Evolutionary conservation across 1,140 invertebrate species (phyloP).

Genomic region (Pygmarrhopalites habei): DNA sequence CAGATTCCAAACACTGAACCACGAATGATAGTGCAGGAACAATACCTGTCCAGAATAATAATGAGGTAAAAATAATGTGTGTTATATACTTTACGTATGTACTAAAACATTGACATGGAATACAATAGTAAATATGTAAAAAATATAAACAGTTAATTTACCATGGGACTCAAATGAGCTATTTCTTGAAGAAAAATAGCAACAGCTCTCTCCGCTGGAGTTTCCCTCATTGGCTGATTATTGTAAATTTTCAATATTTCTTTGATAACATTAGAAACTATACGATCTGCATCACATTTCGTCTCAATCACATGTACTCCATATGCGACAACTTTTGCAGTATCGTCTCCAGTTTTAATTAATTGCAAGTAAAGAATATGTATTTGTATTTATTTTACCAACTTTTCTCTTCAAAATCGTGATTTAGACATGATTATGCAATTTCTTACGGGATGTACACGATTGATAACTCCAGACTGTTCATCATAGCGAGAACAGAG

Average conservation of each 20-base stretch:
- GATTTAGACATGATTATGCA: too few relatives aligned
- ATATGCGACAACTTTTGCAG: constrained; percentile 8
- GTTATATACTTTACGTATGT: too few relatives aligned
- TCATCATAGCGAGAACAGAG: constrained; percentile 14
- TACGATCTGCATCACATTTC: neutral
- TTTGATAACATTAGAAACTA: neutral
- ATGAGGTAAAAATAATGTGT: too few relatives aligned
- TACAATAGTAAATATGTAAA: too few relatives aligned
- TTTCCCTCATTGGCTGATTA: neutral
- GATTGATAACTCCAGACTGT: constrained; percentile 14
- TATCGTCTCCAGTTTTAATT: constrained; percentile 2
- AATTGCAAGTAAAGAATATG: neutral
- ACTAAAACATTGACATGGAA: too few relatives aligned
- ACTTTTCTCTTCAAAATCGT: too few relatives aligned
- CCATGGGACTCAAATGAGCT: neutral
- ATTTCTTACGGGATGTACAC: constrained; percentile 23
- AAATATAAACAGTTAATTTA: too few relatives aligned
- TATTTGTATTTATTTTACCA: too few relatives aligned
- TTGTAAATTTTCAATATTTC: neutral
- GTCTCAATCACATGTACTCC: neutral
- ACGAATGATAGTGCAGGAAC: constrained; percentile 3
- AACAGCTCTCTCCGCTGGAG: constrained; percentile 2
- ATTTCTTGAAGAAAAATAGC: constrained; percentile 3
- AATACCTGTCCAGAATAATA: too few relatives aligned
- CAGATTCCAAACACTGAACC: constrained; percentile 10